Conservation (phyloP, 2,888 invertebrate genomes). For the Proisotoma minuta region DNA sequence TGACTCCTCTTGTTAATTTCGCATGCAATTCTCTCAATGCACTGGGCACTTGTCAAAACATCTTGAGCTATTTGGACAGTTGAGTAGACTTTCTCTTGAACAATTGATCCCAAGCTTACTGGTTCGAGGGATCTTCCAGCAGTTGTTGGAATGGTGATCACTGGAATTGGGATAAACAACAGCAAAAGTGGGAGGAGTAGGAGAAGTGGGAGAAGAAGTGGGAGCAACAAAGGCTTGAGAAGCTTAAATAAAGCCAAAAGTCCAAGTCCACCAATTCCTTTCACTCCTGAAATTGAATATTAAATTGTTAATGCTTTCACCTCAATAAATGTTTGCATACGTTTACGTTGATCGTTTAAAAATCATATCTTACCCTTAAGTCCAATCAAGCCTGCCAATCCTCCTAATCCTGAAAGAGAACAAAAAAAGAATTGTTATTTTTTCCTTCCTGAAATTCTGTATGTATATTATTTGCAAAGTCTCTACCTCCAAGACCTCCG, state of each 20-base stretch:
- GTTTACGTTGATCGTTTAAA: too few relatives aligned
- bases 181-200: slow-evolving; percentile 39
- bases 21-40: slow-evolving; percentile 44
- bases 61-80: slow-evolving; percentile 43
- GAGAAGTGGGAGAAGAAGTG: slow-evolving; percentile 39
- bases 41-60: slow-evolving; percentile 41
- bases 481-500: background rate
- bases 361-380: slow-evolving; percentile 15
- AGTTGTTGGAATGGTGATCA: slow-evolving; percentile 38
- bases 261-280: slow-evolving; percentile 30
- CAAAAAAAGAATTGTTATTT: background rate
- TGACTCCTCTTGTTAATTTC: slow-evolving; percentile 39
- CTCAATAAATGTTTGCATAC: background rate
- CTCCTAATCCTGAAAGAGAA: slow-evolving; percentile 31
- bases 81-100: slow-evolving; percentile 37
- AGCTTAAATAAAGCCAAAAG: slow-evolving; percentile 42
- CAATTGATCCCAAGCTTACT: slow-evolving; percentile 24
- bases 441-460: background rate
- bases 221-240: slow-evolving; percentile 40
- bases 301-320: too few relatives aligned
- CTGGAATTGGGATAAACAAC: slow-evolving; percentile 43
- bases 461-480: background rate
- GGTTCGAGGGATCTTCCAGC: slow-evolving; percentile 27
- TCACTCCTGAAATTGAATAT: too few relatives aligned
- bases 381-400: slow-evolving; percentile 27